Conservation (phyloP, 2,888 invertebrate genomes). For the Chaitophorus viminalis region DNA sequence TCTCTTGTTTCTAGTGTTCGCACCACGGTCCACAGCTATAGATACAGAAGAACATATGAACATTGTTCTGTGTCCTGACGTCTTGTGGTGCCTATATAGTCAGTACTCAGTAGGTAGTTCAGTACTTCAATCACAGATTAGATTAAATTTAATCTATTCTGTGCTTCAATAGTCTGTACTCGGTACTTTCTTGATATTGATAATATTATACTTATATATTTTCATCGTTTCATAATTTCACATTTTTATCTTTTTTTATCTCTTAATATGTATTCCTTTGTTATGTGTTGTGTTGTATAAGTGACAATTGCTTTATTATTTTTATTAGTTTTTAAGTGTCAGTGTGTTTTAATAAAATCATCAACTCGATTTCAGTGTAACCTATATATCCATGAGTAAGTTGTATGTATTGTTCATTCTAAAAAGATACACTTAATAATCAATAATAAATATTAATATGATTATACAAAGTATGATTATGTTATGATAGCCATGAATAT, state of each 20-base stretch:
- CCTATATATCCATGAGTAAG: neutral
- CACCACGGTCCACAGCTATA: no score
- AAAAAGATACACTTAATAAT: no score
- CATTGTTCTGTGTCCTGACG: no score
- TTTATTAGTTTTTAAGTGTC: neutral
- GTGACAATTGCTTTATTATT: neutral
- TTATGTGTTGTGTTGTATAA: neutral
- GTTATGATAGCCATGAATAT: neutral
- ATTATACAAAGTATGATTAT: no score
- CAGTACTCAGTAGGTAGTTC: no score
- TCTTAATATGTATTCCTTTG: neutral
- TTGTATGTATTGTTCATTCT: conserved; percentile 26
- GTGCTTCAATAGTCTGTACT: no score
- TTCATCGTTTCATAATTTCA: neutral
- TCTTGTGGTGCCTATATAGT: no score
- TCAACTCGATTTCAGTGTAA: neutral
- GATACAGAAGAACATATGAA: no score
- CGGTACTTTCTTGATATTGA: neutral
- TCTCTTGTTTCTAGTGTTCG: no score
- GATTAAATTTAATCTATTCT: no score
- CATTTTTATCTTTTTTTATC: neutral
- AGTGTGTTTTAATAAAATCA: neutral
- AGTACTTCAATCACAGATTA: no score
- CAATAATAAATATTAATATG: no score
- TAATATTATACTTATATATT: neutral